Evolutionary conservation across 1,140 invertebrate genomes (phyloP).

Genomic region (Drosophila ercepeae): DNA sequence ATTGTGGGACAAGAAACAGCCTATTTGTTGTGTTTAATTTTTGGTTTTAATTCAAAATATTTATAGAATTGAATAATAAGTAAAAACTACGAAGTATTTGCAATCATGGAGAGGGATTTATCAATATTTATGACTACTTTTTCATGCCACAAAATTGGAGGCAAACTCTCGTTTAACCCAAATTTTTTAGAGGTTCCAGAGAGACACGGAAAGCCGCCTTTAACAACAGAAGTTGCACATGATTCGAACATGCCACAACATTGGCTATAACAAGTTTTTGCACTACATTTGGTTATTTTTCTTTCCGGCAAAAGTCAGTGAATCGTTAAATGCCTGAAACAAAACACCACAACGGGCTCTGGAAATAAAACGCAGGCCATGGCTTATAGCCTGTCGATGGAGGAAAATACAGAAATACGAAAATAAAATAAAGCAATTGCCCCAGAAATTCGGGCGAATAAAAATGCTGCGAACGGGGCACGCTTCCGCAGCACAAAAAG

Average conservation of each 20-base stretch:
- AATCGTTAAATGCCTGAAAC: constrained; percentile 41
- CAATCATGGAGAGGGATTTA: constrained; percentile 3
- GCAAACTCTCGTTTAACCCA: constrained; percentile 30
- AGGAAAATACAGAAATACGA: constrained; percentile 19
- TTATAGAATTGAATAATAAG: too few relatives aligned
- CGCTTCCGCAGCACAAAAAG: constrained; percentile 50
- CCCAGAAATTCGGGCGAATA: constrained; percentile 61
- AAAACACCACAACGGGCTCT: constrained; percentile 17
- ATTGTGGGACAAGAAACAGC: background rate
- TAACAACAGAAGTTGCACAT: constrained; percentile 53
- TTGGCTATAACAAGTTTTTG: constrained; percentile 5
- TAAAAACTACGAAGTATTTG: too few relatives aligned
- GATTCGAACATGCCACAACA: constrained; percentile 55
- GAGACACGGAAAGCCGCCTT: constrained; percentile 6
- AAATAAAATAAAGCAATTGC: constrained; percentile 64
- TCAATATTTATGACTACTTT: constrained; percentile 1
- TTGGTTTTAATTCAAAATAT: background rate
- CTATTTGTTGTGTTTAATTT: too few relatives aligned
- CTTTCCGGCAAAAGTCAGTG: constrained; percentile 43
- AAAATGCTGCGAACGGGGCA: constrained; percentile 45
- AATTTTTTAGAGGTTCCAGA: background rate
- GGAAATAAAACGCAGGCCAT: too few relatives aligned
- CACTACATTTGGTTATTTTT: constrained; percentile 27
- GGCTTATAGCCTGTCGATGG: too few relatives aligned
- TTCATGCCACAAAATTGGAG: constrained; percentile 5